Conservation (phyloP, 1,140 invertebrate genomes). For the Anastatus disparis region DNA sequence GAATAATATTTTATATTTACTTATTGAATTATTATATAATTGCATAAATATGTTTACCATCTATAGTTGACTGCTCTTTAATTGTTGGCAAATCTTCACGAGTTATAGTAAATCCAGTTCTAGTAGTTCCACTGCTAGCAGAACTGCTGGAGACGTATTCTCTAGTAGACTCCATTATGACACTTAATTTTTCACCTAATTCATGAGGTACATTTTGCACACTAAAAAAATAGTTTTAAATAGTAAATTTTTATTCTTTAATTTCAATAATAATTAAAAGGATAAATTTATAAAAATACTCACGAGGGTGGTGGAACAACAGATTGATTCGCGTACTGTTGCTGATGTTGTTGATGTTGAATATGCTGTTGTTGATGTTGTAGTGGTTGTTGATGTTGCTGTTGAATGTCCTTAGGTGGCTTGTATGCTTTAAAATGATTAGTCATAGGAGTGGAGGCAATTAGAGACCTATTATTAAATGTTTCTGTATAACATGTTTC, state of each 20-base stretch:
- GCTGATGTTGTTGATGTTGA: constrained; percentile 4
- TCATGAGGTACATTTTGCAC: constrained; percentile 43
- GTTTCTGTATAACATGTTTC: constrained; percentile 59
- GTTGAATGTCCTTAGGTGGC: constrained; percentile 29
- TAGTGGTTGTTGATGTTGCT: constrained; percentile 10
- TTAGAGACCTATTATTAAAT: constrained; percentile 52
- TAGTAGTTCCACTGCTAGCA: constrained; percentile 47
- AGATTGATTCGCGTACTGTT: constrained; percentile 27
- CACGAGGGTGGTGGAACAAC: constrained; percentile 14
- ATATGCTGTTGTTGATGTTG: constrained; percentile 30
- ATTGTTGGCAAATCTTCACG: constrained; percentile 56
- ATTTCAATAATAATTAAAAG: constrained; percentile 15
- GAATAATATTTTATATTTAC: too few species aligned
- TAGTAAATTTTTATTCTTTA: not conserved
- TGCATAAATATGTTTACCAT: constrained; percentile 22
- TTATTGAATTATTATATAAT: not conserved
- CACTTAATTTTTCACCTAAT: constrained; percentile 57
- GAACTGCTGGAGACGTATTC: constrained; percentile 62
- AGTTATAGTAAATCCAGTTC: constrained; percentile 53
- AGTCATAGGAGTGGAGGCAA: constrained; percentile 59
- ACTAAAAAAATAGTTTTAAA: constrained; percentile 42
- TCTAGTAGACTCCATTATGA: constrained; percentile 60
- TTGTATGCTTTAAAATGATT: constrained; percentile 57
- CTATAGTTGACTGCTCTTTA: constrained; percentile 49
- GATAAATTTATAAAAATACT: not conserved